A percentile compares a stretch with the other conserved stretches of the same genome.
phyloP scores from a whole-genome alignment of 2,113 vertebrate genomes.

The Plectropomus leopardus region DNA sequence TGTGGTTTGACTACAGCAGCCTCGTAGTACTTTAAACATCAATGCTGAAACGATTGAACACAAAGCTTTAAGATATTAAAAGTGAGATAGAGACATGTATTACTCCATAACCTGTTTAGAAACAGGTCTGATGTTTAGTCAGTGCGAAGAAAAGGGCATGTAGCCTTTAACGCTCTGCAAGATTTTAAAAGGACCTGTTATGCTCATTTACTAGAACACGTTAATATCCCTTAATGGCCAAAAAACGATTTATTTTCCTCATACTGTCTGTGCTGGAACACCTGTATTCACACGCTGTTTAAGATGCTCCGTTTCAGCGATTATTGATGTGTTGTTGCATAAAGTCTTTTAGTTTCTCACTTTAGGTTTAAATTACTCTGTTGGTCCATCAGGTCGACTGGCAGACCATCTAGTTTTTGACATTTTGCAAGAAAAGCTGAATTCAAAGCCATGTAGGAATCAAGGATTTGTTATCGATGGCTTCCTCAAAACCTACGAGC shows the following conservation, averaged over 20 bases:
- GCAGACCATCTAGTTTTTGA: conserved; percentile 82
- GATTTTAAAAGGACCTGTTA: too few species aligned
- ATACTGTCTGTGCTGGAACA: too few species aligned
- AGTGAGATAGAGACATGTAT: background rate
- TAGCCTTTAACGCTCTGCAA: background rate
- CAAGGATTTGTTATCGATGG: conserved; percentile 95
- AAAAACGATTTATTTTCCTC: too few species aligned
- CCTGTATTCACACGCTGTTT: too few species aligned
- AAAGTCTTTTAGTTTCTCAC: background rate
- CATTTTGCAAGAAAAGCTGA: conserved; percentile 90
- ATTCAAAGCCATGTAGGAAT: conserved; percentile 91
- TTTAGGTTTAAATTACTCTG: background rate
- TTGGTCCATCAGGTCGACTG: conserved; percentile 81
- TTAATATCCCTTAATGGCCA: too few species aligned
- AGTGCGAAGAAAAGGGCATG: background rate
- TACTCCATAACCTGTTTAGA: background rate
- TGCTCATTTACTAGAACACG: too few species aligned
- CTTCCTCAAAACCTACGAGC: conserved; percentile 88
- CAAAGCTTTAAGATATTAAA: background rate
- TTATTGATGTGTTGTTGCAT: background rate
- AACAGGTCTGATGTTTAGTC: background rate
- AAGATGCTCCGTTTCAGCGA: too few species aligned
- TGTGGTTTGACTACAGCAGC: background rate
- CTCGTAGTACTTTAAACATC: background rate
- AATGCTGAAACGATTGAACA: background rate